Conservation (phyloP, 1,140 invertebrate genomes). For the Drosophila nannoptera region DNA sequence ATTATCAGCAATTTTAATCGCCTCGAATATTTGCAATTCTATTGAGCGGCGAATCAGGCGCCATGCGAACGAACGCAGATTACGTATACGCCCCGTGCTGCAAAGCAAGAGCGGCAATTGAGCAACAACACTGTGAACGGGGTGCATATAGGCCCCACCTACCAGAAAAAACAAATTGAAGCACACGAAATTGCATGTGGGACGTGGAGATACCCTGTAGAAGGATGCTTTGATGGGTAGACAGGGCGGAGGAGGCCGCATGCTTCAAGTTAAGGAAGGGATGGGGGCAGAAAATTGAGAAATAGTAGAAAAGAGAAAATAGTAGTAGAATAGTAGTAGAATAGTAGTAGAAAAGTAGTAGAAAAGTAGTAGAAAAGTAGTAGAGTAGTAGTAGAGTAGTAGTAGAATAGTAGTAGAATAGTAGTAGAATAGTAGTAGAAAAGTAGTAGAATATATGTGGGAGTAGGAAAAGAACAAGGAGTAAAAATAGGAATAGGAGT, state of each 20-base stretch:
- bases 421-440: not conserved
- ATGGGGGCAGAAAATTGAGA: no score
- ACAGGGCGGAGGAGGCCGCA: no score
- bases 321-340: not conserved
- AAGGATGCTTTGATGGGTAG: no score
- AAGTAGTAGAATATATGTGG: not conserved
- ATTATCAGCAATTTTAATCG: constrained; percentile 74
- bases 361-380: not conserved
- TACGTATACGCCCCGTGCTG: constrained; percentile 60
- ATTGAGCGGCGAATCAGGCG: constrained; percentile 62
- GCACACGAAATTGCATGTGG: no score
- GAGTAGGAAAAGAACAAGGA: not conserved
- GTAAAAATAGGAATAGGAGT: not conserved
- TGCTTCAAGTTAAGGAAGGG: no score
- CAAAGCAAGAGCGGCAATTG: not conserved
- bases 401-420: not conserved
- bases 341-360: not conserved
- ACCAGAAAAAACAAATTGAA: no score
- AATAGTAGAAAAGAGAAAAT: no score
- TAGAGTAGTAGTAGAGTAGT: not conserved
- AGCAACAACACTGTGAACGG: not conserved
- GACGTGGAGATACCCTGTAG: no score
- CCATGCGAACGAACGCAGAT: constrained; percentile 45
- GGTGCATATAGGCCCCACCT: no score
- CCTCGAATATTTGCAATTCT: constrained; percentile 75